phyloP scores from a whole-genome alignment of 1,140 invertebrate genomes.

The Gerris buenoi region DNA sequence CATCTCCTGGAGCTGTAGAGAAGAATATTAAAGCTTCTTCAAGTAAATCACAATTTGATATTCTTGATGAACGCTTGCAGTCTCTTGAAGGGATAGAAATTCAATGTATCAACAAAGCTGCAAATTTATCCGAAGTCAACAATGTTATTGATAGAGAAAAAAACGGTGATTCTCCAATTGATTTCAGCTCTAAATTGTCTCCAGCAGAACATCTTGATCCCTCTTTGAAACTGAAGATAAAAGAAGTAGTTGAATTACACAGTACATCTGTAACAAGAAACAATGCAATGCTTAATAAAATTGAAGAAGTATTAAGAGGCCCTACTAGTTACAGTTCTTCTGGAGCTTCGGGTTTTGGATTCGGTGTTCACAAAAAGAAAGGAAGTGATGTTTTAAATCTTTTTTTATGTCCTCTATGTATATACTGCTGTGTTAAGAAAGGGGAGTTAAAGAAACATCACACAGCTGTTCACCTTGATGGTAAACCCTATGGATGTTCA shows the following conservation, averaged over 20 bases:
- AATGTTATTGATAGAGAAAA: not conserved
- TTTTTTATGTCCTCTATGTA: conserved; percentile 1
- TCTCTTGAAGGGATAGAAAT: too few relatives aligned
- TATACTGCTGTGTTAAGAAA: not conserved
- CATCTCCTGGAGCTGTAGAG: not conserved
- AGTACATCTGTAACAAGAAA: not conserved
- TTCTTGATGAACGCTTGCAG: not conserved
- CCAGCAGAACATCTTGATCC: not conserved
- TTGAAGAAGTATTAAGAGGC: not conserved
- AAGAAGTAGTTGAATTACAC: not conserved
- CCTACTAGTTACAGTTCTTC: not conserved
- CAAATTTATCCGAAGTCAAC: not conserved
- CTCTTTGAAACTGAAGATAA: not conserved
- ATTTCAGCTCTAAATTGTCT: not conserved
- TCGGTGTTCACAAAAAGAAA: not conserved
- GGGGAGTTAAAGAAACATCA: conserved; percentile 5
- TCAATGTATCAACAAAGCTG: too few relatives aligned
- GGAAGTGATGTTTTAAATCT: not conserved
- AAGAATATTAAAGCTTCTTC: not conserved
- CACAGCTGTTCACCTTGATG: not conserved
- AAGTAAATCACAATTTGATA: not conserved
- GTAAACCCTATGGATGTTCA: conserved; percentile 2
- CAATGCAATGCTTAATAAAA: not conserved
- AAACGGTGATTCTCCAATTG: not conserved
- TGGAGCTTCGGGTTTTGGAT: not conserved